Percentiles rank a stretch among this genome's conserved stretches.
phyloP scores from a whole-genome alignment of 2,113 vertebrate genomes.

The Rhabdornis inornatus region DNA sequence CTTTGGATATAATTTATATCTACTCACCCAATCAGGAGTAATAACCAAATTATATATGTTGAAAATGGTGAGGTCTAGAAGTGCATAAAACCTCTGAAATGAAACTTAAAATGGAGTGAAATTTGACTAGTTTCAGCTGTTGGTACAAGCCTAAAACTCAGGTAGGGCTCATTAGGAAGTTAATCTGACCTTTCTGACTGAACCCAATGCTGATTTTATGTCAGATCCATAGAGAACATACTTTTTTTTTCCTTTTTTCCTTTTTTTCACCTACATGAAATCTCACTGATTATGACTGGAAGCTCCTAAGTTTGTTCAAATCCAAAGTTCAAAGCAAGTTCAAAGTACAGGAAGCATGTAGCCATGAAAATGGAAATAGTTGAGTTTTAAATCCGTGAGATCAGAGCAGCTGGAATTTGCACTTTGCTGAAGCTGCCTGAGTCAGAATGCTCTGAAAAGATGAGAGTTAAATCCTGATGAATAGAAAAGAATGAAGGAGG shows the following conservation, averaged over 20 bases:
- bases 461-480: neutral
- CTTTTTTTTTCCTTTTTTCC: neutral
- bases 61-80: neutral
- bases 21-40: neutral
- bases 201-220: conserved; percentile 14
- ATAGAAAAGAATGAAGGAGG: neutral
- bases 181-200: conserved; percentile 33
- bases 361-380: conserved; percentile 32
- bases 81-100: neutral
- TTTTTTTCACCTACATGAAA: neutral
- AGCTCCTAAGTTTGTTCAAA: conserved; percentile 48
- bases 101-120: neutral
- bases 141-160: neutral
- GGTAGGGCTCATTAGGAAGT: conserved; percentile 51
- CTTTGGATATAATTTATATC: neutral
- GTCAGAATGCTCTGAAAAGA: conserved; percentile 25
- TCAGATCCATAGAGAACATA: neutral
- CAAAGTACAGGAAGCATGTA: conserved; percentile 42
- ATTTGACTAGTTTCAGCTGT: conserved; percentile 6
- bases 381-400: conserved; percentile 36
- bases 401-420: conserved; percentile 32
- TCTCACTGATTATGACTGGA: conserved; percentile 29
- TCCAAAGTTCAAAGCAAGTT: conserved; percentile 37
- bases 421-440: conserved; percentile 14
- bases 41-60: neutral